Conservation (phyloP, 2,888 invertebrate species). For the Hybos culiciformis region DNA sequence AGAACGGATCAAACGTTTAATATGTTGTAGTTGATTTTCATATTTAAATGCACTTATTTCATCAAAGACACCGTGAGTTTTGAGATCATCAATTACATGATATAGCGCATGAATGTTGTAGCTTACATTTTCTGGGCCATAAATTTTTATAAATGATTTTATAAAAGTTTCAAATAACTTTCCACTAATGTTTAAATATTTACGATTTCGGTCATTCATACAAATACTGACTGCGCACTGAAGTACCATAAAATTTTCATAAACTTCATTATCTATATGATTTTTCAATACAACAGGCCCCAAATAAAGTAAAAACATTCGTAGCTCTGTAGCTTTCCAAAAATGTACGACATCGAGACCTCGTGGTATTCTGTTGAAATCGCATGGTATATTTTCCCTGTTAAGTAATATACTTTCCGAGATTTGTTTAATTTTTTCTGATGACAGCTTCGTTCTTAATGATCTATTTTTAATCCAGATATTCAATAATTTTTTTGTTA, state of each 20-base stretch:
- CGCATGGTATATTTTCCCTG: background rate
- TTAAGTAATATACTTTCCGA: background rate
- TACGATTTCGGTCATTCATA: background rate
- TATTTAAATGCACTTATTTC: slow-evolving; percentile 4
- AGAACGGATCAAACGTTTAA: slow-evolving; percentile 2
- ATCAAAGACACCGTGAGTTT: slow-evolving; percentile 3
- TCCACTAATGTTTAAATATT: background rate
- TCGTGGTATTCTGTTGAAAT: slow-evolving; percentile 6
- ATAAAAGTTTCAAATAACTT: background rate
- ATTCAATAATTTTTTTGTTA: slow-evolving; percentile 4
- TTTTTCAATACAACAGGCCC: slow-evolving; percentile 6
- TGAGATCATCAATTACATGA: slow-evolving; percentile 3
- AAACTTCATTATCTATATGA: background rate
- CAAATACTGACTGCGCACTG: background rate
- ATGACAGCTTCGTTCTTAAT: background rate
- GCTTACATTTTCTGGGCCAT: slow-evolving; percentile 5
- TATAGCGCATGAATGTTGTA: slow-evolving; percentile 5
- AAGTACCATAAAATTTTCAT: background rate
- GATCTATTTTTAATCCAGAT: slow-evolving; percentile 3
- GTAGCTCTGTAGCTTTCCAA: slow-evolving; percentile 7
- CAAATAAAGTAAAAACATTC: slow-evolving; percentile 5
- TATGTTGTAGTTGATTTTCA: slow-evolving; percentile 3
- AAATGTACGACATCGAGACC: slow-evolving; percentile 6
- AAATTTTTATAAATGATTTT: slow-evolving; percentile 2
- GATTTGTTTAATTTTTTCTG: slow-evolving; percentile 1